A percentile compares a stretch with the other conserved stretches of the same genome.
These are phyloP conservation scores for Dryoscopus gambensis DNA, from an alignment of 2,113 vertebrate genomes.

Conservation along the genomic window DNA sequence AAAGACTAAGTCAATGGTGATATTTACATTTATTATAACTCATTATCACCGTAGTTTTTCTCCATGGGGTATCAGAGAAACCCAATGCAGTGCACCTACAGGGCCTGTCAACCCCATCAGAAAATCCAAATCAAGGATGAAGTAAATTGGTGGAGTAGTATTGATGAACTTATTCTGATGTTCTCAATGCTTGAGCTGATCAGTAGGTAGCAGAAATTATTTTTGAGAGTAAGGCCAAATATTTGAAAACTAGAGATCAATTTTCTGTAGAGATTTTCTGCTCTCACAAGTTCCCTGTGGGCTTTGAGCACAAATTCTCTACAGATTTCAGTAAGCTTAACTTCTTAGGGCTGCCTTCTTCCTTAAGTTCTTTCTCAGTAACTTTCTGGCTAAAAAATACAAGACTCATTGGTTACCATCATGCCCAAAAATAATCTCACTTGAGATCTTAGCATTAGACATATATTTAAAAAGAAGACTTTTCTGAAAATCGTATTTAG, in stretches of 20 bases:
- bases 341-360: neutral
- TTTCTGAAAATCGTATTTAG: neutral
- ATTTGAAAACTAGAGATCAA: neutral
- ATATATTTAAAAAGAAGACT: neutral
- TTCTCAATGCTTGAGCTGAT: neutral
- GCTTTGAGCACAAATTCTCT: neutral
- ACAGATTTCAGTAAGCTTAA: neutral
- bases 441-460: neutral
- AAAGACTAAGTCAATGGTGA: neutral
- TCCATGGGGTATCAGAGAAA: neutral
- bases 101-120: neutral
- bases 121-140: neutral
- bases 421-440: neutral
- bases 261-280: neutral
- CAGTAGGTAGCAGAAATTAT: neutral
- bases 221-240: neutral
- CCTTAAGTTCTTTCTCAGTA: neutral
- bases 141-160: neutral
- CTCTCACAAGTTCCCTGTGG: neutral
- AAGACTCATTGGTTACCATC: neutral
- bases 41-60: neutral
- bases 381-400: neutral
- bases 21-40: neutral
- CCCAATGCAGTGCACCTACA: neutral
- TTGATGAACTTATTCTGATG: neutral